phyloP scores from a whole-genome alignment of 2,888 invertebrate species.

The Emmelina monodactyla region DNA sequence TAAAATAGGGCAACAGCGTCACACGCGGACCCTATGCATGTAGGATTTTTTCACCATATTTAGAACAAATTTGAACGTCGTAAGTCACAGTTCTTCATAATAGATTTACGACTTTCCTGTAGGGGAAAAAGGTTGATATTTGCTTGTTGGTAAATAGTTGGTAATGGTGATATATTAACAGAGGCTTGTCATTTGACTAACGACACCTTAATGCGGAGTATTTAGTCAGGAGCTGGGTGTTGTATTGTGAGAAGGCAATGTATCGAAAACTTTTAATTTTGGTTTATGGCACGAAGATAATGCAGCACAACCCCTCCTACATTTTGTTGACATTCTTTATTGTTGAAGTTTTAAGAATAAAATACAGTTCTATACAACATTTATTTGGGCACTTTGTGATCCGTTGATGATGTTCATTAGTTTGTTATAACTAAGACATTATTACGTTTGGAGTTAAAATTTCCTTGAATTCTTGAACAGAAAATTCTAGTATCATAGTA shows the following conservation, averaged over 20 bases:
- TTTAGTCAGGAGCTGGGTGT: slow-evolving; percentile 52
- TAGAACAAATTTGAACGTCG: no score
- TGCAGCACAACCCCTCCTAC: slow-evolving; percentile 23
- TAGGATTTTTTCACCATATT: slow-evolving; percentile 33
- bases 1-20: slow-evolving; percentile 43
- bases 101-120: no score
- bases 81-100: no score
- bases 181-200: slow-evolving; percentile 47
- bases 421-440: no score
- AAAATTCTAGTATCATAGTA: no score
- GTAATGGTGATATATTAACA: slow-evolving; percentile 19
- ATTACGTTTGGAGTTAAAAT: no score
- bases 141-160: slow-evolving; percentile 2
- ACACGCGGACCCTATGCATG: slow-evolving; percentile 50
- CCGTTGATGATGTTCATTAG: no score
- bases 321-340: slow-evolving; percentile 4
- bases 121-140: slow-evolving; percentile 20
- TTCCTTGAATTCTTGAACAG: no score
- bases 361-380: no score
- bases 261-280: slow-evolving; percentile 64
- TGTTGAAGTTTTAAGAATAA: no score
- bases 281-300: slow-evolving; percentile 51
- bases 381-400: no score
- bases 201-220: slow-evolving; percentile 59
- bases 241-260: slow-evolving; percentile 56